Evolutionary conservation across 2,113 vertebrate species (phyloP).

Genomic region (Morone saxatilis): DNA sequence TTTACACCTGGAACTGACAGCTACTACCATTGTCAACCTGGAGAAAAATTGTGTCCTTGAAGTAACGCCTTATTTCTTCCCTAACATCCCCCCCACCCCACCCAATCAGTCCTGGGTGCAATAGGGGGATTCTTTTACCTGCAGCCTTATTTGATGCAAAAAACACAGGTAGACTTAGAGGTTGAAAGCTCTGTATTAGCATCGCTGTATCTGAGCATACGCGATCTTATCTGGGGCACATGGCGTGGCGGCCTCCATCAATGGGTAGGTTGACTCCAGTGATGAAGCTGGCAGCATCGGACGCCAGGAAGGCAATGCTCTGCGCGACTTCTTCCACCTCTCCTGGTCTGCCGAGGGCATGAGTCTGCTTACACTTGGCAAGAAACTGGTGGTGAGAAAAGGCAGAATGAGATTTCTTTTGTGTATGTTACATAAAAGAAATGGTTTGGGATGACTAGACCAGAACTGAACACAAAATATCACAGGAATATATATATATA

Average conservation of each 20-base stretch:
- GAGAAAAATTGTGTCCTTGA: conserved; percentile 18
- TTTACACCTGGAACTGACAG: conserved; percentile 30
- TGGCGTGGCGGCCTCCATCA: conserved; percentile 87
- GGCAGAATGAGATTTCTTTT: background rate
- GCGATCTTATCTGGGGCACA: conserved; percentile 83
- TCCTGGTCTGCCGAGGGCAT: conserved; percentile 86
- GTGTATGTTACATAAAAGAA: too few species aligned
- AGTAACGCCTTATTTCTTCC: background rate
- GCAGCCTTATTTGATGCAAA: background rate
- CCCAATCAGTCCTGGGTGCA: too few species aligned
- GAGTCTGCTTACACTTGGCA: conserved; percentile 82
- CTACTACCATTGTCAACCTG: background rate
- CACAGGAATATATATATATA: background rate
- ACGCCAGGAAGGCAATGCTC: conserved; percentile 87
- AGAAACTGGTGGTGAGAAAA: conserved; percentile 71
- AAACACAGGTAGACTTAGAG: conserved; percentile 9
- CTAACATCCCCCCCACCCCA: background rate
- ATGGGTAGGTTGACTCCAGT: conserved; percentile 87
- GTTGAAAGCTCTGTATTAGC: conserved; percentile 47
- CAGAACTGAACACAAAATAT: background rate
- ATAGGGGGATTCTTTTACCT: background rate
- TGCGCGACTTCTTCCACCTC: conserved; percentile 87
- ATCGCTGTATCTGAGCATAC: background rate
- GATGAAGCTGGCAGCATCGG: conserved; percentile 87
- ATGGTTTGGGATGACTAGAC: background rate